Evolutionary conservation across 1,140 invertebrate genomes (phyloP).

Genomic region (Ephestia elutella): DNA sequence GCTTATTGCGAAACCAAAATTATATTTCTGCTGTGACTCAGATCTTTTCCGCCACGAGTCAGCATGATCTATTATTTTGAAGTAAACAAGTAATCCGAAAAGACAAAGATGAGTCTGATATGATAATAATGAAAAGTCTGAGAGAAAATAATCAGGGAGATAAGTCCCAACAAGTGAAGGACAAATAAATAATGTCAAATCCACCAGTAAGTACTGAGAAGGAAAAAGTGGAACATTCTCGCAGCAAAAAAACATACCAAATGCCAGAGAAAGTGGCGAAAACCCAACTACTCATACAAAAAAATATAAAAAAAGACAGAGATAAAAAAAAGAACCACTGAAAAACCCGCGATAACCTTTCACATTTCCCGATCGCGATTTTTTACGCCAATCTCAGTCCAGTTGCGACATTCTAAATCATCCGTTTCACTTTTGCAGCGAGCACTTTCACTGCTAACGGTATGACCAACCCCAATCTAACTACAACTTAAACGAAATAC

Average conservation of each 20-base stretch:
- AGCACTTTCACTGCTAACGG: conserved; percentile 68
- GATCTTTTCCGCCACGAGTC: too few species aligned
- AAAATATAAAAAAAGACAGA: background rate
- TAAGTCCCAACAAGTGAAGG: too few species aligned
- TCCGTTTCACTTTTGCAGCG: conserved; percentile 65
- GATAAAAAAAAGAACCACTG: conserved; percentile 17
- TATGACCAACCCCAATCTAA: conserved; percentile 26
- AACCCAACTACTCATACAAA: conserved; percentile 8
- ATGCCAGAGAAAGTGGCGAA: conserved; percentile 1
- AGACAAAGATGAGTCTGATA: too few species aligned
- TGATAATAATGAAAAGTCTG: too few species aligned
- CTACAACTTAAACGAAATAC: conserved; percentile 16
- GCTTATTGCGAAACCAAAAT: too few species aligned
- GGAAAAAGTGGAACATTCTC: too few species aligned
- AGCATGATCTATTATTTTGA: too few species aligned
- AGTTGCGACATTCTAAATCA: conserved; percentile 50
- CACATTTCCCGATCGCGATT: conserved; percentile 42
- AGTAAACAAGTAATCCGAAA: too few species aligned
- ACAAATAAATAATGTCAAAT: too few species aligned
- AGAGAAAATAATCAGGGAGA: too few species aligned
- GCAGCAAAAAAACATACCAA: background rate
- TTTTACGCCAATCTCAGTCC: conserved; percentile 43
- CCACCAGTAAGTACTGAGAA: too few species aligned
- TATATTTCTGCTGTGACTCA: too few species aligned
- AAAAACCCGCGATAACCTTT: conserved; percentile 26